These are phyloP conservation scores for Caenorhabditis inopinata DNA, from an alignment of 1,140 invertebrate genomes.

Conservation along the genomic window DNA sequence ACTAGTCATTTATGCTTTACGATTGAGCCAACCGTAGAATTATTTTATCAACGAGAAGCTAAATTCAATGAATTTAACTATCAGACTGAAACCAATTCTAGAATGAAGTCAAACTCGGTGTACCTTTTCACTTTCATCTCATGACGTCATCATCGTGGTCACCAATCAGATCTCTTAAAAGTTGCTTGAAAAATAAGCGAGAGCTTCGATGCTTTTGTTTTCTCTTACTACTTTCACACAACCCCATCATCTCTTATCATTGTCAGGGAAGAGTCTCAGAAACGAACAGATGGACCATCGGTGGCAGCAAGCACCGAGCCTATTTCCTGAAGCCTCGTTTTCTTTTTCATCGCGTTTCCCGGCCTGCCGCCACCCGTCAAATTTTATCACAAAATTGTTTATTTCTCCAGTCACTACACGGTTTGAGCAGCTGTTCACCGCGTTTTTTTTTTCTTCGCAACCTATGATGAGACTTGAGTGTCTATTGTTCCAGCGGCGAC, in stretches of 20 bases:
- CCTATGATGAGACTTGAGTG: background rate
- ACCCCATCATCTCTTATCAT: background rate
- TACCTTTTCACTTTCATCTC: too few relatives aligned
- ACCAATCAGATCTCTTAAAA: background rate
- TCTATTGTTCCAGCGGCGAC: constrained; percentile 21
- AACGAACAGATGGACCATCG: constrained; percentile 2
- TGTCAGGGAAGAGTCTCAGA: background rate
- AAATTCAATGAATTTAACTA: too few relatives aligned
- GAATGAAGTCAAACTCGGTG: too few relatives aligned
- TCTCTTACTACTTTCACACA: background rate
- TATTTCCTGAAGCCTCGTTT: background rate
- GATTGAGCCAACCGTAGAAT: too few relatives aligned
- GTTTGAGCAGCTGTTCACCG: constrained; percentile 32
- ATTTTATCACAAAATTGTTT: constrained; percentile 33
- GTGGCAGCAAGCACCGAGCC: background rate
- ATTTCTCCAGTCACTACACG: constrained; percentile 22
- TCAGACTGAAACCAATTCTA: too few relatives aligned
- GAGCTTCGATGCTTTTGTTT: too few relatives aligned
- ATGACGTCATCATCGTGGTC: too few relatives aligned
- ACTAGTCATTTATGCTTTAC: too few relatives aligned
- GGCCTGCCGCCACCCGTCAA: constrained; percentile 21
- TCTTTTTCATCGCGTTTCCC: background rate
- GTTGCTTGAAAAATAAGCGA: background rate
- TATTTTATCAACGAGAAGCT: too few relatives aligned
- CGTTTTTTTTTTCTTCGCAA: constrained; percentile 12